Evolutionary conservation across 2,797 vertebrate species (phyloP).

Genomic region (Leptodactylus fallax): DNA sequence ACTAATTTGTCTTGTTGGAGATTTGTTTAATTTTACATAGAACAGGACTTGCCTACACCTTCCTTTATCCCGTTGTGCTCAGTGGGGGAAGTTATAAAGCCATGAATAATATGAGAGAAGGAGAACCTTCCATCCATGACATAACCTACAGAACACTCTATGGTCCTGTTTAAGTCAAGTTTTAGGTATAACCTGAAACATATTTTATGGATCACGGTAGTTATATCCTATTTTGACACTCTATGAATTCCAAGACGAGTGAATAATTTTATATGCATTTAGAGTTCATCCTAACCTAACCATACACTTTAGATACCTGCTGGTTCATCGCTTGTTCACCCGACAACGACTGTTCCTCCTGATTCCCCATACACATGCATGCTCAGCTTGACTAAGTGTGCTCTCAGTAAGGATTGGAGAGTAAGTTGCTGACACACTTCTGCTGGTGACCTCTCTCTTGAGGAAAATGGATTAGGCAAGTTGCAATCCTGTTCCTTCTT

Average conservation of each 20-base stretch:
- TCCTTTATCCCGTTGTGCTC: neutral
- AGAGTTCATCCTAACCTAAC: too few species aligned
- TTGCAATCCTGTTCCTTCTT: too few species aligned
- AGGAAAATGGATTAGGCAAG: neutral
- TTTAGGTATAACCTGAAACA: too few species aligned
- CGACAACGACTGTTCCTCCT: too few species aligned
- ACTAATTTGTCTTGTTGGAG: conserved; percentile 40
- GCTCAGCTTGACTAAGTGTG: too few species aligned
- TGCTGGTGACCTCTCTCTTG: neutral
- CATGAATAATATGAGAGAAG: neutral
- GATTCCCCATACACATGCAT: too few species aligned
- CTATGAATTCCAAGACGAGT: neutral
- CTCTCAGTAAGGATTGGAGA: too few species aligned
- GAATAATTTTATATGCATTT: neutral
- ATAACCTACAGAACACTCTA: neutral
- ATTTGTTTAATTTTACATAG: conserved; percentile 41
- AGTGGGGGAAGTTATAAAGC: neutral
- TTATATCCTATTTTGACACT: neutral
- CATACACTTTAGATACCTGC: too few species aligned
- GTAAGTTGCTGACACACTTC: neutral
- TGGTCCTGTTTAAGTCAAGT: neutral
- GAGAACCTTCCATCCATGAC: neutral
- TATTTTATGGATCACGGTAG: neutral
- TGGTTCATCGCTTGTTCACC: too few species aligned
- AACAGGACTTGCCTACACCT: conserved; percentile 1